These are phyloP conservation scores for Drosophila eugracilis DNA, from an alignment of 1,140 invertebrate species.

Conservation along the genomic window DNA sequence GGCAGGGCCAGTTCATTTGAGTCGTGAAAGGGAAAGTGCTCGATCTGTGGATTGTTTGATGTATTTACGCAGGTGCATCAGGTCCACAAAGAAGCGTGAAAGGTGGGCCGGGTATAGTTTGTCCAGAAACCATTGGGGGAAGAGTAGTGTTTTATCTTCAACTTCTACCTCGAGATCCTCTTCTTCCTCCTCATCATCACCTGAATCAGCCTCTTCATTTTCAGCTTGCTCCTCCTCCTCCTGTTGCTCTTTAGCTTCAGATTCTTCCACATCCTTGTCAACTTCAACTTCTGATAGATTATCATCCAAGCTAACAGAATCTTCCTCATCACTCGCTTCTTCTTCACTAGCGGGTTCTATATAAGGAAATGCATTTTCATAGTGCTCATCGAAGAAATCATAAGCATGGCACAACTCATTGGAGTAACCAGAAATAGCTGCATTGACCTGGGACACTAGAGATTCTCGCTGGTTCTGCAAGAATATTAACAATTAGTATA, in stretches of 20 bases:
- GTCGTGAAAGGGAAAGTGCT: conserved; percentile 87
- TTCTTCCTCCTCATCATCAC: conserved; percentile 30
- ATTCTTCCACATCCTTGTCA: conserved; percentile 21
- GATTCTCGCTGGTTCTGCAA: conserved; percentile 85
- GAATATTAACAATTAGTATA: not conserved
- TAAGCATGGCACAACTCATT: conserved; percentile 86
- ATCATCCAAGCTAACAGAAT: conserved; percentile 1
- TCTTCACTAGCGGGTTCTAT: conserved; percentile 52
- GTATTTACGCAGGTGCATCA: conserved; percentile 87
- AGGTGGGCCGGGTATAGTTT: conserved; percentile 87
- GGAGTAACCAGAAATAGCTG: conserved; percentile 88
- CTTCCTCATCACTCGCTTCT: conserved; percentile 32
- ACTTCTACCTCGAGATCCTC: conserved; percentile 31
- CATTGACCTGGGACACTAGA: conserved; percentile 87
- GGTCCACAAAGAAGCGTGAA: conserved; percentile 88
- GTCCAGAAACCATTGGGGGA: conserved; percentile 89
- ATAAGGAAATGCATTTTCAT: conserved; percentile 53
- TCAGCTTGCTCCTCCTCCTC: conserved; percentile 23
- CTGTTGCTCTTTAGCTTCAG: not conserved
- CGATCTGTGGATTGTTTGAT: conserved; percentile 90
- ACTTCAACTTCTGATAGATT: conserved; percentile 1
- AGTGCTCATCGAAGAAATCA: conserved; percentile 86
- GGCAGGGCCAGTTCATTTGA: conserved; percentile 87
- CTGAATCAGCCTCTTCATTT: conserved; percentile 11
- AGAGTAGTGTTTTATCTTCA: conserved; percentile 61